Conservation (phyloP, 2,888 invertebrate species). For the Opisthograptis luteolata region DNA sequence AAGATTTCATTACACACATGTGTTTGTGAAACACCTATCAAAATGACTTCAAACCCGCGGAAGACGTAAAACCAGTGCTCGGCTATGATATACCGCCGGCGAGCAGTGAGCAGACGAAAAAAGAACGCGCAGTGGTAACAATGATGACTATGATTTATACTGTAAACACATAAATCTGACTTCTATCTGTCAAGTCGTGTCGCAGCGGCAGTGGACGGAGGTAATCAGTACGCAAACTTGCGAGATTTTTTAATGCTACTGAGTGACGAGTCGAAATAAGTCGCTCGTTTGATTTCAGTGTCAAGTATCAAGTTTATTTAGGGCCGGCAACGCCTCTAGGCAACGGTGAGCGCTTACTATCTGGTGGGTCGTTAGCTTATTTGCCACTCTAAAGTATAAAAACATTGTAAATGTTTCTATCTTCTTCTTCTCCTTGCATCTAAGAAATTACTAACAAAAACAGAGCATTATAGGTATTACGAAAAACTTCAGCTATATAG, state of each 20-base stretch:
- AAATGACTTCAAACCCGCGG: constrained; percentile 47
- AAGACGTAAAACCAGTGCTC: constrained; percentile 61
- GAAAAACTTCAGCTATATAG: too few species aligned
- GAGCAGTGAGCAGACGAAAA: constrained; percentile 68
- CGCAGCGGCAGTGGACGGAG: constrained; percentile 16
- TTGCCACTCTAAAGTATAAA: too few species aligned
- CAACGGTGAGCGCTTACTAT: too few species aligned
- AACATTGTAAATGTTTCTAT: too few species aligned
- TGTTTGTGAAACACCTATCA: constrained; percentile 22
- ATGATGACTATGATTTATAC: constrained; percentile 80
- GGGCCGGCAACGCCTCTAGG: too few species aligned
- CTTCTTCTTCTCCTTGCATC: too few species aligned
- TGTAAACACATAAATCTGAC: constrained; percentile 85
- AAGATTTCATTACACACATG: constrained; percentile 5
- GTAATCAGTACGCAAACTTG: neutral
- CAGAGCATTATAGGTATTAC: too few species aligned
- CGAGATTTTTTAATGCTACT: neutral
- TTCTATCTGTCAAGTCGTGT: constrained; percentile 72
- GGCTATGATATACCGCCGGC: constrained; percentile 67
- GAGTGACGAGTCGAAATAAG: too few species aligned
- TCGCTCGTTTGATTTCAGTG: too few species aligned
- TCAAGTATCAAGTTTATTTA: too few species aligned
- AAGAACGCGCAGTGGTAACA: constrained; percentile 58
- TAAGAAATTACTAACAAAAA: too few species aligned
- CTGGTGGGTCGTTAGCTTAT: too few species aligned